These are phyloP conservation scores for Hycleus phaleratus DNA, from an alignment of 1,140 invertebrate species.

Conservation along the genomic window DNA sequence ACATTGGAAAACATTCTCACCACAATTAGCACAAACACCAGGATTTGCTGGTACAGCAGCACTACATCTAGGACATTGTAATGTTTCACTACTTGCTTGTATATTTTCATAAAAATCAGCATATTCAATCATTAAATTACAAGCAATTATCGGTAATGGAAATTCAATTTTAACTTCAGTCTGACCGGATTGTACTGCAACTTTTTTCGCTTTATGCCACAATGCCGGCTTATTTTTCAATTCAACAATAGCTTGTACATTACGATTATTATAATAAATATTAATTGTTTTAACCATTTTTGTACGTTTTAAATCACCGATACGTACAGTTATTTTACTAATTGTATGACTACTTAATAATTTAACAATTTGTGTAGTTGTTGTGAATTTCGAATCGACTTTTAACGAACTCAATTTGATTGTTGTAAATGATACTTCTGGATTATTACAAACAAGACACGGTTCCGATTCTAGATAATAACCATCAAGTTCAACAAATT, in stretches of 20 bases:
- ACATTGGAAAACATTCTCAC: constrained; percentile 98
- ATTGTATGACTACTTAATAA: constrained; percentile 91
- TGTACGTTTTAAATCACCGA: constrained; percentile 90
- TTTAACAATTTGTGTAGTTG: constrained; percentile 96
- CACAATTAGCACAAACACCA: constrained; percentile 95
- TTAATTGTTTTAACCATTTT: constrained; percentile 97
- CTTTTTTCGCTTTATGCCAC: constrained; percentile 95
- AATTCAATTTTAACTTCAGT: constrained; percentile 96
- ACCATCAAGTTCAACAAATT: constrained; percentile 90
- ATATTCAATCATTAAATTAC: constrained; percentile 99
- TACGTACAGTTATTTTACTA: constrained; percentile 85
- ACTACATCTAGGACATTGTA: constrained; percentile 93
- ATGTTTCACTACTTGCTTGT: constrained; percentile 72
- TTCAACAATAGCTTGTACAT: constrained; percentile 93
- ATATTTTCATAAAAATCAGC: constrained; percentile 94
- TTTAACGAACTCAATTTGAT: constrained; percentile 93
- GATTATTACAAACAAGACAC: constrained; percentile 95
- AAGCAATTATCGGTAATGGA: constrained; percentile 91
- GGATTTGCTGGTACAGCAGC: constrained; percentile 94
- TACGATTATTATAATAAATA: constrained; percentile 94
- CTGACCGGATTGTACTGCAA: constrained; percentile 81
- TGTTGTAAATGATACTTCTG: constrained; percentile 84
- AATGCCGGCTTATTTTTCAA: constrained; percentile 90
- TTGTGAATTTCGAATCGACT: constrained; percentile 95
- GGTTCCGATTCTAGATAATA: constrained; percentile 96